These are phyloP conservation scores for Euglossa dilemma DNA, from an alignment of 1,140 invertebrate genomes.

Conservation along the genomic window DNA sequence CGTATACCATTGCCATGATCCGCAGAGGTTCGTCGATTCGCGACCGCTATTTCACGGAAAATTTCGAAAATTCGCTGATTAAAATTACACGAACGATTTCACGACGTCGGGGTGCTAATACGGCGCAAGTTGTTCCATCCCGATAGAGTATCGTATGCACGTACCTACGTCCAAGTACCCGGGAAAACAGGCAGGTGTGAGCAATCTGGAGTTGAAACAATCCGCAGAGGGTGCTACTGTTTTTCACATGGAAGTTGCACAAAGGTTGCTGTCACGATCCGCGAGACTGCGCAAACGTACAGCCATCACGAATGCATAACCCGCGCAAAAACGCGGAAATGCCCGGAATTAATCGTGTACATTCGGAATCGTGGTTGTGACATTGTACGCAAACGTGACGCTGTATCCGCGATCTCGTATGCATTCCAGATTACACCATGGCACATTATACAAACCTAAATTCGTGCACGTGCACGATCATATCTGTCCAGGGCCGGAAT, in stretches of 20 bases:
- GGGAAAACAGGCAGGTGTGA: not conserved
- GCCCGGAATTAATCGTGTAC: not conserved
- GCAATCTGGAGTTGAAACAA: not conserved
- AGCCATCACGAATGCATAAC: not conserved
- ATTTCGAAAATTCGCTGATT: not conserved
- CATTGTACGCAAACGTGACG: not conserved
- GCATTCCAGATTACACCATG: constrained; percentile 1
- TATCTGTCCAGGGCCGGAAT: constrained; percentile 9
- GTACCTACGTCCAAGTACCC: too few species aligned
- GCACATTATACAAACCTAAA: constrained; percentile 22
- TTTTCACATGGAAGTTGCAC: too few species aligned
- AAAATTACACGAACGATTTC: not conserved
- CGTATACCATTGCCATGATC: not conserved
- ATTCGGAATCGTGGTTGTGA: not conserved
- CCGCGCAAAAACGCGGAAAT: not conserved
- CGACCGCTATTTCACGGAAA: too few species aligned
- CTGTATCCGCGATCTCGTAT: constrained; percentile 10
- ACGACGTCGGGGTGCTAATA: not conserved
- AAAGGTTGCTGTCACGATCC: too few species aligned
- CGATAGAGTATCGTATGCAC: too few species aligned
- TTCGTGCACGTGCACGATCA: constrained; percentile 19
- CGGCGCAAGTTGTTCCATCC: too few species aligned
- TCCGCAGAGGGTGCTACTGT: too few species aligned
- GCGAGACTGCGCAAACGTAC: too few species aligned
- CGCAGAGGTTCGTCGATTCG: too few species aligned